Percentiles rank a stretch among this genome's conserved stretches.
Evolutionary conservation across 2,888 invertebrate species (phyloP).

Genomic region (Cabera pusaria): DNA sequence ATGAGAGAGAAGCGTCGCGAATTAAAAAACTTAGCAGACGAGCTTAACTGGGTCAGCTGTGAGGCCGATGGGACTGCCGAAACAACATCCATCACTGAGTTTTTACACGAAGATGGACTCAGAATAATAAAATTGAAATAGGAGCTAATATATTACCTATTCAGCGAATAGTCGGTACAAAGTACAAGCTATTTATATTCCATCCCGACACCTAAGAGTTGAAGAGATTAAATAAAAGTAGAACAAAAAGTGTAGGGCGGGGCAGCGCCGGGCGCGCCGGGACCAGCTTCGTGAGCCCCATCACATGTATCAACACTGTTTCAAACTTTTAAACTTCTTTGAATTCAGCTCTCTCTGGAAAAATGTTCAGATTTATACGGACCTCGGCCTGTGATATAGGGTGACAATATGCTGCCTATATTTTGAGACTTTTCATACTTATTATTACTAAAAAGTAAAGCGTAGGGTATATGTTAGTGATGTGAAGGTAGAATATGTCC

Average conservation of each 20-base stretch:
- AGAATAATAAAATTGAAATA: constrained; percentile 15
- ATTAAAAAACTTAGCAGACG: constrained; percentile 19
- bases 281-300: constrained; percentile 45
- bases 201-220: constrained; percentile 21
- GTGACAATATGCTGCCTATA: constrained; percentile 16
- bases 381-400: constrained; percentile 27
- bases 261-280: constrained; percentile 15
- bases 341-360: constrained; percentile 48
- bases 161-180: constrained; percentile 19
- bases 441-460: no score
- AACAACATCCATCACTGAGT: constrained; percentile 4
- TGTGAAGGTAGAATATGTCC: no score
- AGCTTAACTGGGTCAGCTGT: constrained; percentile 4
- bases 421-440: constrained; percentile 1
- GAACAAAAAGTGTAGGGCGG: constrained; percentile 31
- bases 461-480: no score
- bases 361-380: constrained; percentile 57
- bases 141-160: constrained; percentile 26
- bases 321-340: constrained; percentile 53
- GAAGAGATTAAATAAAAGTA: constrained; percentile 33
- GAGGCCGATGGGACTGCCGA: constrained; percentile 1
- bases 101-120: constrained; percentile 4
- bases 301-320: constrained; percentile 58
- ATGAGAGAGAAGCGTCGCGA: constrained; percentile 12
- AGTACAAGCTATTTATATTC: constrained; percentile 21